Conservation (phyloP, 2,888 invertebrate species). For the Drosophila percnosoma region DNA sequence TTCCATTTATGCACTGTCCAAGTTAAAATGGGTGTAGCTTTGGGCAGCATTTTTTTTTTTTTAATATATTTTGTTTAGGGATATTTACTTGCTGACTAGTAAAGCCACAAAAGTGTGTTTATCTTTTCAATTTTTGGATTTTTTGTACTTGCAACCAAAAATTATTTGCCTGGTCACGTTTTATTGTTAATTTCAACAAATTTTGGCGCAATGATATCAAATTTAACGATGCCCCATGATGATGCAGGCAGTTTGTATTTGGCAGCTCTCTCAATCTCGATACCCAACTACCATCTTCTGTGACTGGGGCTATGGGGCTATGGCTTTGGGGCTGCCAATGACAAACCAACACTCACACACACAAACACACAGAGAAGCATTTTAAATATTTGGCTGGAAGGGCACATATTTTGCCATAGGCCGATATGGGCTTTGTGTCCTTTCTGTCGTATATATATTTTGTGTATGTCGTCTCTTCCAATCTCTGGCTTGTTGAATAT, state of each 20-base stretch:
- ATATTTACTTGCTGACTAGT: neutral
- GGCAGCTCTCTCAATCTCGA: conserved; percentile 1
- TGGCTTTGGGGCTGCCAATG: conserved; percentile 20
- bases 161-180: conserved; percentile 78
- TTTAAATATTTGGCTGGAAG: conserved; percentile 57
- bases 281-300: neutral
- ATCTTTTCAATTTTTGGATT: conserved; percentile 2
- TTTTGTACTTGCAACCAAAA: conserved; percentile 31
- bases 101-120: conserved; percentile 8
- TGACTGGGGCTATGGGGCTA: conserved; percentile 15
- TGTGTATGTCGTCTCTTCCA: conserved; percentile 21
- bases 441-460: conserved; percentile 33
- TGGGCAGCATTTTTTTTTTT: neutral
- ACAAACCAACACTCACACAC: conserved; percentile 24
- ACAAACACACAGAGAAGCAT: conserved; percentile 10
- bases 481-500: conserved; percentile 73
- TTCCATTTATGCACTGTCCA: neutral
- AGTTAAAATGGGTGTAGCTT: neutral
- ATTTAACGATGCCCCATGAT: conserved; percentile 64
- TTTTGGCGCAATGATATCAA: conserved; percentile 68
- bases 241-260: conserved; percentile 39
- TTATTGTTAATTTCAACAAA: conserved; percentile 78
- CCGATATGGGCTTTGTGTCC: conserved; percentile 65
- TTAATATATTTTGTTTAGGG: too few species aligned
- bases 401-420: conserved; percentile 78